Percentiles rank a stretch among this genome's conserved stretches.
phyloP scores from a whole-genome alignment of 2,888 invertebrate genomes.

The Hartigia nigra region DNA sequence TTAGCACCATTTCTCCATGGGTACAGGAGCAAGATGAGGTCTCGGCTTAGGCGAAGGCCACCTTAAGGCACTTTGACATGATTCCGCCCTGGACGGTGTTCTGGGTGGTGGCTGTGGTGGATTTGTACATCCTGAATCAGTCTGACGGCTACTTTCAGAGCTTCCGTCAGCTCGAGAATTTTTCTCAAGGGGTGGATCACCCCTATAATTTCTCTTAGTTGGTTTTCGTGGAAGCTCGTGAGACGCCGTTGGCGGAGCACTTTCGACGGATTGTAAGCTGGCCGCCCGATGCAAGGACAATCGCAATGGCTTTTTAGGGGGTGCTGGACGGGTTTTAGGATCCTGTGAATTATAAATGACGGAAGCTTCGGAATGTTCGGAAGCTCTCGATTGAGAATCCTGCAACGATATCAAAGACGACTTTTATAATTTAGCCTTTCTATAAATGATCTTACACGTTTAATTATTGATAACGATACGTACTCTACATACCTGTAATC shows the following conservation, averaged over 20 bases:
- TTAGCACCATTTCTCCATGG: constrained; percentile 63
- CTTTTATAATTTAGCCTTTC: not conserved
- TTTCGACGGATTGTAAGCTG: constrained; percentile 80
- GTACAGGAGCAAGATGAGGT: constrained; percentile 55
- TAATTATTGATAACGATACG: not conserved
- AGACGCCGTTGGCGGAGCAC: constrained; percentile 55
- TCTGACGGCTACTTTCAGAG: constrained; percentile 38
- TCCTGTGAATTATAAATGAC: constrained; percentile 57
- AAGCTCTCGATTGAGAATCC: constrained; percentile 53
- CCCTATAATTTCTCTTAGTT: constrained; percentile 72
- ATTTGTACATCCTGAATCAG: constrained; percentile 23
- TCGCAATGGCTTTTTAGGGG: constrained; percentile 86
- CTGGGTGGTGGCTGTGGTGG: constrained; percentile 56
- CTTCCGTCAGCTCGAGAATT: constrained; percentile 21
- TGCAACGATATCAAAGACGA: constrained; percentile 26
- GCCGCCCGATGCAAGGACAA: constrained; percentile 86
- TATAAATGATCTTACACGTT: not conserved
- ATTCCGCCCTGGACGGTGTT: constrained; percentile 61
- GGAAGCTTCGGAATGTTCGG: constrained; percentile 50
- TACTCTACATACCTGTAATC: constrained; percentile 61
- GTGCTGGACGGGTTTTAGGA: constrained; percentile 75
- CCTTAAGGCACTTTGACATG: constrained; percentile 60
- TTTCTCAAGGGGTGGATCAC: constrained; percentile 62
- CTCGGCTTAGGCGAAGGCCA: constrained; percentile 61
- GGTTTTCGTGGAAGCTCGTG: constrained; percentile 66